These are phyloP conservation scores for Aspidoscelis tigris DNA, from an alignment of 2,113 vertebrate species.

Conservation along the genomic window DNA sequence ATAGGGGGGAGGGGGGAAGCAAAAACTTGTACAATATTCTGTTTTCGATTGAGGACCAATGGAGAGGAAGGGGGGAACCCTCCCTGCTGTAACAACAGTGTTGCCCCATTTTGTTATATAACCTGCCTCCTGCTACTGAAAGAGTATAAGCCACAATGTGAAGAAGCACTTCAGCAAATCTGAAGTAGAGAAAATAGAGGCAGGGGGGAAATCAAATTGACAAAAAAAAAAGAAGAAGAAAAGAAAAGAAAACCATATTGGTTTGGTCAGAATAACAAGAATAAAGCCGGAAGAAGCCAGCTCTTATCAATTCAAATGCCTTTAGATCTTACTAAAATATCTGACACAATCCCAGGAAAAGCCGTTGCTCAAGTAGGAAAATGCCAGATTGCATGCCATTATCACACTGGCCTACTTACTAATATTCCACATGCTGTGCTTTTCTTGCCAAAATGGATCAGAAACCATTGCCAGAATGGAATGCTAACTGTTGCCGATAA, in stretches of 20 bases:
- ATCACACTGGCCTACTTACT: slow-evolving; percentile 75
- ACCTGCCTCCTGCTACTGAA: background rate
- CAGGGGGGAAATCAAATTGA: background rate
- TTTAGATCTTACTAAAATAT: background rate
- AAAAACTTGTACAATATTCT: too few species aligned
- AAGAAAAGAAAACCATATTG: background rate
- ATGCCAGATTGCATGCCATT: background rate
- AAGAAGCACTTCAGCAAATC: background rate
- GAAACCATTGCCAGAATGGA: slow-evolving; percentile 94
- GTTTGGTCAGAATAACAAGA: background rate
- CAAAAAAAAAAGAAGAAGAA: background rate
- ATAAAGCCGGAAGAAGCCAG: background rate
- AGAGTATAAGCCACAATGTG: background rate
- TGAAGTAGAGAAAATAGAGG: background rate
- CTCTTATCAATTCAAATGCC: background rate
- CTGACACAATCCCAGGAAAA: background rate
- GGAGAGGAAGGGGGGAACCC: too few species aligned
- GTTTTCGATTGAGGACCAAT: too few species aligned
- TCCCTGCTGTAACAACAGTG: too few species aligned
- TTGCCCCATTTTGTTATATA: background rate
- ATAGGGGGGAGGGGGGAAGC: too few species aligned
- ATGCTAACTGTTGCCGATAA: slow-evolving; percentile 89
- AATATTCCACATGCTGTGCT: slow-evolving; percentile 89
- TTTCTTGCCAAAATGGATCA: slow-evolving; percentile 93
- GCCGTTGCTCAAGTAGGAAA: background rate